Evolutionary conservation across 2,888 invertebrate species (phyloP), one percentile per base, ranked within the genome.

Genomic region (Steinernema scapterisci): DNA sequence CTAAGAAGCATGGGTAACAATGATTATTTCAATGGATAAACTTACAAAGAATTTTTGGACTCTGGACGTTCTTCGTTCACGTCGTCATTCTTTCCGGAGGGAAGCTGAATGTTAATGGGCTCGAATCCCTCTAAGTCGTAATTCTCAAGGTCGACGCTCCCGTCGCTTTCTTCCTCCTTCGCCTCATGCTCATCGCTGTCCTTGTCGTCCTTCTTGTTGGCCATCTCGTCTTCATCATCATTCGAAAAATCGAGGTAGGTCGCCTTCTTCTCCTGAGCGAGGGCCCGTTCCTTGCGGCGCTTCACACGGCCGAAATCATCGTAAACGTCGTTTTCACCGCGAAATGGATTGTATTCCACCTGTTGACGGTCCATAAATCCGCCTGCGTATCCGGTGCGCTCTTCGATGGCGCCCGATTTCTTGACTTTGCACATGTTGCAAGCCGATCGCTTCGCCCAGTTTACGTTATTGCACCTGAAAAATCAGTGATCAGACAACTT

Each of bases 401-500:
- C 92, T 88, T 94, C 92, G 77, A 95, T 93, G 89, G 96, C 95
- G 21, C 94, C 95, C 88, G 95, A 94, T 89, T 97, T 97, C 0
- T 97, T 96, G 3, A 97, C 95, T 90, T 97, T 97, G 89, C 99
- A 99, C 90, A 99, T 94, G 89, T 99, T 99, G 89, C 99, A 99
- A 73, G 94, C 94, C n/a, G n/a, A n/a, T n/a, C n/a, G n/a, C n/a
- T n/a, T n/a, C n/a, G 97, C 97, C 99, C 96, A 96, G 89, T 99
- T 99, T 13, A 99, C 97, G 89, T 99, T 99, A n/a, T 97, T 97
- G 90, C 99, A 99, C 89, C 90, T 91, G 75, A 70, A 82, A 74
- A 74, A 71, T 25, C 1, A 9, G n/a, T 1, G 6, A 31, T 27
- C 16, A 31, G 38, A 75, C 27, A 75, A 46, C n/a, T n/a, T n/a